Base-by-base conservation (phyloP, 1,140 invertebrate genomes). In the Pantala flavescens region DNA sequence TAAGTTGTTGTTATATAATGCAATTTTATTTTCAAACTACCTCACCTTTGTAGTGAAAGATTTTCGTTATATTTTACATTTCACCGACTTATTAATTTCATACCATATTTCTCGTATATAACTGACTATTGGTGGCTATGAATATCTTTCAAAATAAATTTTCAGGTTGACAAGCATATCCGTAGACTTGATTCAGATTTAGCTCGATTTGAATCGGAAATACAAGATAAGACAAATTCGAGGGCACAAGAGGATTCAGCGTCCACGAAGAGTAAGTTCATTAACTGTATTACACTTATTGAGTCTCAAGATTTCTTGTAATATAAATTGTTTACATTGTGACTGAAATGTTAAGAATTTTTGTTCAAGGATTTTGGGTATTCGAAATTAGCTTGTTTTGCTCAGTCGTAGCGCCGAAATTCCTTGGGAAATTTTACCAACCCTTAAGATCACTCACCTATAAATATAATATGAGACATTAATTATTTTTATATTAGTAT, bases 131-230 rank as follows among this genome's bases (percentile, higher is more conserved):
- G 70, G 9, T n/a, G n/a, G n/a, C n/a, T n/a, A n/a, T n/a, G n/a
- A n/a, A n/a, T n/a, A 70, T 21, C n/a, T 70, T 23, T 70, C 7
- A 21, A 70, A 21, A 21, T 5, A 70, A 70, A 70, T 5, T 76
- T 80, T 12, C 75, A 88, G 86, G 86, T 98, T n/a, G 97, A 98
- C 80, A 98, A 98, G 84, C 96, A 98, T 82, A 98, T 98, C 77
- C 86, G 96, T 77, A 90, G 95, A 76, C 84, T 99, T 76, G 97
- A 99, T 82, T 94, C 95, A 70, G 97, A 98, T 85, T 86, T 99
- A 77, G 95, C 95, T 2, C 88, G 96, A 75, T 98, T 99, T 83
- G 96, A 98, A 83, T 91, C 94, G 12, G 96, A 98, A 84, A 94
- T 98, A 79, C 96, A 98, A 83, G 96, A 98, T 79, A 97, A 97